These are phyloP conservation scores for Salmo trutta DNA, from an alignment of 2,797 vertebrate genomes.

Conservation along the genomic window DNA sequence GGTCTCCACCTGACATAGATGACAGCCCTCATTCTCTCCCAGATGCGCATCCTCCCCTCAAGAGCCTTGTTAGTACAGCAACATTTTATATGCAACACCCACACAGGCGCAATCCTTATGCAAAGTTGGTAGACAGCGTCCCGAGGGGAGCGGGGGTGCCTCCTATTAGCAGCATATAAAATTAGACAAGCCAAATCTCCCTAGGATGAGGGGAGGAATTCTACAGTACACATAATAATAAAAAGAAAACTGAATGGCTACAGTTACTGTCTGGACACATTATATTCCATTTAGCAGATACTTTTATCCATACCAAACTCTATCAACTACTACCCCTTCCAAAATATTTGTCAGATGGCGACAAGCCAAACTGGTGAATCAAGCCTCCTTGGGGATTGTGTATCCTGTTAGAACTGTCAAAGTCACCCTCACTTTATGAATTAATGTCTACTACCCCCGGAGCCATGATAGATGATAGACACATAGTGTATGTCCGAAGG, in stretches of 20 bases:
- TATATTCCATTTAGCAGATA: not conserved
- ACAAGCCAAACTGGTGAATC: not conserved
- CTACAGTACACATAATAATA: conserved; percentile 5
- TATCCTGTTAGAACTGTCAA: not conserved
- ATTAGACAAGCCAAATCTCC: conserved; percentile 53
- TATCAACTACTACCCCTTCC: too few relatives aligned
- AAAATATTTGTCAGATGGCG: too few relatives aligned
- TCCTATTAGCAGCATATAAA: conserved; percentile 52
- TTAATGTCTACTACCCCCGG: not conserved
- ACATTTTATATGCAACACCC: conserved; percentile 60
- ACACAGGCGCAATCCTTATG: conserved; percentile 49
- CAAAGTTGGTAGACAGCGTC: conserved; percentile 47
- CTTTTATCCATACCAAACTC: too few relatives aligned
- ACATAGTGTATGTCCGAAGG: not conserved
- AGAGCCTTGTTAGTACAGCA: conserved; percentile 43
- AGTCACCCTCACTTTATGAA: not conserved
- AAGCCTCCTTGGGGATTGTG: not conserved
- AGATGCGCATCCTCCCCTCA: conserved; percentile 41
- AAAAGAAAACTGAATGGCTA: conserved; percentile 25
- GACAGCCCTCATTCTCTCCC: conserved; percentile 49
- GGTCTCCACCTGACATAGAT: conserved; percentile 37
- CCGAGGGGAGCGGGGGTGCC: conserved; percentile 34
- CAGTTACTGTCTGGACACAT: not conserved
- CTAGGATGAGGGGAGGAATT: conserved; percentile 26
- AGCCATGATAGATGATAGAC: not conserved